A percentile compares a stretch with the other conserved stretches of the same genome.
These are phyloP conservation scores for Tenthredo livida DNA, from an alignment of 2,888 invertebrate genomes.

Conservation along the genomic window DNA sequence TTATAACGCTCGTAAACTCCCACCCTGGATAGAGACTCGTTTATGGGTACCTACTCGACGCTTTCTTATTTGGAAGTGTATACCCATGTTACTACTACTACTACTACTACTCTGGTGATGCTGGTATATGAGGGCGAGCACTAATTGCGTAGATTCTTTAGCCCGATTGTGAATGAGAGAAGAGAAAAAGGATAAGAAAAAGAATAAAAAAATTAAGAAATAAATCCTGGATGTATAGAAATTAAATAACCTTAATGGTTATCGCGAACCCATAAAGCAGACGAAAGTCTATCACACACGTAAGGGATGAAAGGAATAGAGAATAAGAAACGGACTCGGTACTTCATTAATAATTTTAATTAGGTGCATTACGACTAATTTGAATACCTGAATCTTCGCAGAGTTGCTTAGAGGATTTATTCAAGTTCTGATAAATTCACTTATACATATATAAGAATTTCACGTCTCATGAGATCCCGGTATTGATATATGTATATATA, in stretches of 20 bases:
- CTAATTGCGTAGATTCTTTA: not conserved
- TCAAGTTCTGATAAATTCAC: not conserved
- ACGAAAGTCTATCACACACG: not conserved
- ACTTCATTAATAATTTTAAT: conserved; percentile 2
- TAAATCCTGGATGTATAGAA: not conserved
- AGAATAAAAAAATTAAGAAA: not conserved
- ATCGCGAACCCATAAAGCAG: not conserved
- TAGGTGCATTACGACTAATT: not conserved
- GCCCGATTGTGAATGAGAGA: not conserved
- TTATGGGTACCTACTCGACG: not conserved
- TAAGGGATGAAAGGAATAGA: not conserved
- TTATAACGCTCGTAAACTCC: conserved; percentile 64
- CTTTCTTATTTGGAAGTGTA: not conserved
- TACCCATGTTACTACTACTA: not conserved
- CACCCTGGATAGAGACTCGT: conserved; percentile 15
- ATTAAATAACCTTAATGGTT: not conserved
- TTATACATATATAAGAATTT: not conserved
- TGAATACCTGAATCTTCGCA: not conserved
- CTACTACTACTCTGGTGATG: too few relatives aligned
- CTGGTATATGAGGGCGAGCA: not conserved
- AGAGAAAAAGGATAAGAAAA: not conserved
- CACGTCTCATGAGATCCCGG: not conserved
- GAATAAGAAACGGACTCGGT: not conserved
- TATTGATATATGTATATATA: too few relatives aligned
- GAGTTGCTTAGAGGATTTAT: not conserved